Percentiles rank a stretch among this genome's conserved stretches.
These are phyloP conservation scores for Penelope pileata DNA, from an alignment of 2,113 vertebrate genomes.

Conservation along the genomic window DNA sequence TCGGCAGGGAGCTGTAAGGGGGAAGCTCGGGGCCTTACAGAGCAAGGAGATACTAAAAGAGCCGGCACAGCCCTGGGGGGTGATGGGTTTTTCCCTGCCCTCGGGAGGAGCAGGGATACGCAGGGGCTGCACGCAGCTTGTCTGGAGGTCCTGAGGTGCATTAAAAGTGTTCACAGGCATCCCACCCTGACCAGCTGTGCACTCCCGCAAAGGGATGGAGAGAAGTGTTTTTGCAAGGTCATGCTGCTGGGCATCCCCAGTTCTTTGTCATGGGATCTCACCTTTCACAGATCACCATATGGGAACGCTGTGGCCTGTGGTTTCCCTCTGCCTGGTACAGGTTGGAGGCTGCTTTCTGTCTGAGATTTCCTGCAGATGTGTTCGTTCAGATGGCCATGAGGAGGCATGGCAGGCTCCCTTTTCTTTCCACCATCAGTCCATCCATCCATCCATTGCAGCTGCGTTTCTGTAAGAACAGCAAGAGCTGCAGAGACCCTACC, in stretches of 20 bases:
- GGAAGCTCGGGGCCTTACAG: background rate
- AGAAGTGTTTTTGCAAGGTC: background rate
- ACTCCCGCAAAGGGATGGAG: background rate
- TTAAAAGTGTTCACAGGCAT: background rate
- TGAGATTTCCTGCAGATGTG: background rate
- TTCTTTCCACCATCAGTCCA: background rate
- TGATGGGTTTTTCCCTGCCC: background rate
- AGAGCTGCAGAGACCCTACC: background rate
- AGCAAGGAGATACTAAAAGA: background rate
- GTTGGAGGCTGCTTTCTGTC: background rate
- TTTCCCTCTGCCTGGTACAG: background rate
- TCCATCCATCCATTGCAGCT: background rate
- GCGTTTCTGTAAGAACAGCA: background rate
- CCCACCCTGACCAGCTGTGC: accelerated
- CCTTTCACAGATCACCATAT: accelerated
- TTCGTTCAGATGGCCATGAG: background rate
- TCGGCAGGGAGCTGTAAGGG: background rate
- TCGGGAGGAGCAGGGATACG: accelerated
- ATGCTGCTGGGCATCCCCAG: accelerated
- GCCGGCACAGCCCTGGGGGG: background rate
- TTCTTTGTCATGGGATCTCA: background rate
- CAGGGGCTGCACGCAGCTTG: background rate
- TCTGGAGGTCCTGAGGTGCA: background rate
- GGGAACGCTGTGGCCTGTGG: background rate
- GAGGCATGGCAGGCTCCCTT: background rate